Conservation (phyloP, 2,797 vertebrate species). For the Pogoniulus pusillus region DNA sequence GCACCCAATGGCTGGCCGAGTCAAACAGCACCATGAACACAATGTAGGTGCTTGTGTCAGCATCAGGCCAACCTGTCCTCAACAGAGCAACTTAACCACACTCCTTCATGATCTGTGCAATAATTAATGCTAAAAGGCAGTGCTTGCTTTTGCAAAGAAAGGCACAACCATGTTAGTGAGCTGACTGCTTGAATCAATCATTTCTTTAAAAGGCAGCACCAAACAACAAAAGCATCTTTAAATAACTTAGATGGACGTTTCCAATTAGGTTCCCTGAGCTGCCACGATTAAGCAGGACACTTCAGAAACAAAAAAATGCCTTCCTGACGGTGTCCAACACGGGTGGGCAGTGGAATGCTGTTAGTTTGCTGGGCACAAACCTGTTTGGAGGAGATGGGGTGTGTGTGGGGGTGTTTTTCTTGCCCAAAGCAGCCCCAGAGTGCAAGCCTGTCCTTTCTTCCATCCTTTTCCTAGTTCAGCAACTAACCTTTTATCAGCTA, state of each 20-base stretch:
- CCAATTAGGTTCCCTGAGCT: not conserved
- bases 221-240: not conserved
- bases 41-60: not conserved
- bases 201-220: not conserved
- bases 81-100: not conserved
- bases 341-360: not conserved
- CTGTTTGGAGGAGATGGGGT: not conserved
- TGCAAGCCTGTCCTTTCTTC: not conserved
- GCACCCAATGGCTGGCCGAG: not conserved
- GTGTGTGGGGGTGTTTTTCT: not conserved
- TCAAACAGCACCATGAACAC: not conserved
- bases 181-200: not conserved
- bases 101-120: not conserved
- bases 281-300: not conserved
- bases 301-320: not conserved
- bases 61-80: not conserved
- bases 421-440: not conserved
- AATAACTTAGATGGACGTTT: not conserved
- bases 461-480: not conserved
- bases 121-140: not conserved
- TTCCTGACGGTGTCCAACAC: fast-evolving
- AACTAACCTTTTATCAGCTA: not conserved
- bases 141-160: not conserved
- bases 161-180: not conserved
- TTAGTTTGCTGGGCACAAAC: not conserved